Evolutionary conservation across 2,888 invertebrate species (phyloP).

Genomic region (Coleophora flavipennella): DNA sequence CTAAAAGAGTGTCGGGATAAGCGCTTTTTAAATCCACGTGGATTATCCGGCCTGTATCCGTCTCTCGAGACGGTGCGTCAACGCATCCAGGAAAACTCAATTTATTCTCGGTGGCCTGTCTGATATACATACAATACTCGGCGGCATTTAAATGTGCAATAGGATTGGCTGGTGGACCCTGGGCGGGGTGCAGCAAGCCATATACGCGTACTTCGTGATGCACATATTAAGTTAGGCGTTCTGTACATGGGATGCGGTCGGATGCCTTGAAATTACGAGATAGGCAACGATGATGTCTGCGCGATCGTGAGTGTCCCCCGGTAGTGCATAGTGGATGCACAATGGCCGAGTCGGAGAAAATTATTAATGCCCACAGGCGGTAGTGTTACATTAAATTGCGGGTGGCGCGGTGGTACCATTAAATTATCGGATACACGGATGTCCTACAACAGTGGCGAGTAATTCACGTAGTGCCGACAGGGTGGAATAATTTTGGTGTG

Average conservation of each 20-base stretch:
- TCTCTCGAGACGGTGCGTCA: slow-evolving; percentile 32
- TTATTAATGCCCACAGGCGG: slow-evolving; percentile 46
- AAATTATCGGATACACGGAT: slow-evolving; percentile 43
- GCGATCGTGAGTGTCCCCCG: slow-evolving; percentile 54
- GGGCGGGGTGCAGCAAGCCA: slow-evolving; percentile 54
- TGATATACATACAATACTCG: slow-evolving; percentile 69
- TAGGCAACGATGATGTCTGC: slow-evolving; percentile 51
- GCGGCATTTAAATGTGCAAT: slow-evolving; percentile 59
- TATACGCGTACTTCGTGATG: slow-evolving; percentile 67
- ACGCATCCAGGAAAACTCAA: slow-evolving; percentile 43
- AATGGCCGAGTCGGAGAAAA: slow-evolving; percentile 41
- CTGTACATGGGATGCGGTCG: slow-evolving; percentile 57
- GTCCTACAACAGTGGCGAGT: slow-evolving; percentile 21
- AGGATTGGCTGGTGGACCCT: slow-evolving; percentile 57
- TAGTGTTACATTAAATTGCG: slow-evolving; percentile 47
- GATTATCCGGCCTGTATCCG: slow-evolving; percentile 20
- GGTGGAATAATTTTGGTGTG: slow-evolving; percentile 15
- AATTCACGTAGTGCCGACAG: slow-evolving; percentile 26
- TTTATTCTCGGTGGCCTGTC: slow-evolving; percentile 50
- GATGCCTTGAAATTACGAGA: slow-evolving; percentile 50
- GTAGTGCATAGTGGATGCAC: slow-evolving; percentile 26
- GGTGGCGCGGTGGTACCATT: slow-evolving; percentile 41
- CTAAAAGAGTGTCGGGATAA: slow-evolving; percentile 47
- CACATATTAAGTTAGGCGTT: slow-evolving; percentile 68
- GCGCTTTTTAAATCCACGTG: slow-evolving; percentile 40